These are phyloP conservation scores for Vidua chalybeata DNA, from an alignment of 2,113 vertebrate genomes.

Conservation along the genomic window DNA sequence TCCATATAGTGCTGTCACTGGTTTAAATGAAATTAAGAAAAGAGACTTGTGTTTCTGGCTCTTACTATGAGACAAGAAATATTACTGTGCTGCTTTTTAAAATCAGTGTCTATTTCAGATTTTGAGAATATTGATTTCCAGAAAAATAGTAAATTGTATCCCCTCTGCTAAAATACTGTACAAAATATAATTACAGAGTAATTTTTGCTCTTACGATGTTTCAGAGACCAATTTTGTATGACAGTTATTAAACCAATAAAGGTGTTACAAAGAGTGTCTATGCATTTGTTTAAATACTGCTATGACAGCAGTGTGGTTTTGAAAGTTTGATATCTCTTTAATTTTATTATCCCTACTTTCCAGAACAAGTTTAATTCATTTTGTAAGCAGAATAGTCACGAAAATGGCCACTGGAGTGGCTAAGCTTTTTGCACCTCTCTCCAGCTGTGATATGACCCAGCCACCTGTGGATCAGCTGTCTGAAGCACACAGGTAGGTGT, in stretches of 20 bases:
- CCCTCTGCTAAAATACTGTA: neutral
- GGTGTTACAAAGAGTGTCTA: neutral
- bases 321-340: neutral
- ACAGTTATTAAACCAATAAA: constrained; percentile 73
- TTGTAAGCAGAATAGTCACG: neutral
- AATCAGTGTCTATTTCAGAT: constrained; percentile 36
- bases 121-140: constrained; percentile 55
- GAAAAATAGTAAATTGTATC: constrained; percentile 31
- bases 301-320: neutral
- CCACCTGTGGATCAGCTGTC: neutral
- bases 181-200: constrained; percentile 58
- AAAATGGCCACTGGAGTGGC: neutral
- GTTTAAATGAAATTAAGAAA: neutral
- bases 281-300: neutral
- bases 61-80: neutral
- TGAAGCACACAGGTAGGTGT: neutral
- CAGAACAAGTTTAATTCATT: neutral
- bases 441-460: neutral
- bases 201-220: neutral
- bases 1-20: neutral
- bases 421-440: rapidly evolving
- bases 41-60: neutral
- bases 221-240: constrained; percentile 68
- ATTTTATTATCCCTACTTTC: neutral
- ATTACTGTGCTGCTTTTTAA: neutral